These are phyloP conservation scores for Rhamphomyia laevipes DNA, from an alignment of 2,888 invertebrate genomes.

Conservation along the genomic window DNA sequence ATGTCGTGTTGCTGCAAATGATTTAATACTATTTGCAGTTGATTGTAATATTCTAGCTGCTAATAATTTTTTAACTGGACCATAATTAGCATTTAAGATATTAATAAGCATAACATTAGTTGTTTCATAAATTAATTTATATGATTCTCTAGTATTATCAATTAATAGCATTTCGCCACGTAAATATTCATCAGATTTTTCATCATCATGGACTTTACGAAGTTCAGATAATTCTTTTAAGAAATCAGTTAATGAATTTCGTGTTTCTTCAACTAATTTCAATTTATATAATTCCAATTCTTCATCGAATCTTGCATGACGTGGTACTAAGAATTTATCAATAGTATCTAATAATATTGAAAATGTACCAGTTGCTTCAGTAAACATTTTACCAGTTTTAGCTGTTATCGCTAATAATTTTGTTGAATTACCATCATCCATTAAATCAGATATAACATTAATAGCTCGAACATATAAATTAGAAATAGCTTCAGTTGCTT, in stretches of 20 bases:
- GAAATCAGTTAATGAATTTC: constrained; percentile 3
- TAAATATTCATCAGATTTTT: neutral
- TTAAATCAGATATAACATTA: neutral
- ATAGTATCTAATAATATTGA: constrained; percentile 1
- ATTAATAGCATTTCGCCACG: constrained; percentile 6
- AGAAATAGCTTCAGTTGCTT: constrained; percentile 1
- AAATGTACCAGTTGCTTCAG: constrained; percentile 5
- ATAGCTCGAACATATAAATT: constrained; percentile 1
- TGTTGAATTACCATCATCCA: constrained; percentile 2
- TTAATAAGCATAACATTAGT: neutral
- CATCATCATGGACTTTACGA: neutral
- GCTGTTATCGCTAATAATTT: neutral
- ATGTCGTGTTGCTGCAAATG: neutral
- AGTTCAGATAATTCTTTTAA: constrained; percentile 1
- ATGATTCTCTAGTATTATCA: constrained; percentile 6
- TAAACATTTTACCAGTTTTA: constrained; percentile 3
- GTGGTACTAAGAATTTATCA: constrained; percentile 3
- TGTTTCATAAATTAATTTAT: constrained; percentile 5
- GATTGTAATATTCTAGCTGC: constrained; percentile 4
- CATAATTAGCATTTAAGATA: neutral
- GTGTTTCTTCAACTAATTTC: constrained; percentile 5
- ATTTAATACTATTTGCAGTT: constrained; percentile 2
- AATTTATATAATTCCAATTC: constrained; percentile 5
- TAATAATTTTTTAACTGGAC: constrained; percentile 6
- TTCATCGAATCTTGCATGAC: constrained; percentile 1